A percentile compares a stretch with the other conserved stretches of the same genome.
Conservation (phyloP, 2,888 invertebrate genomes). For the Xiphydria camelus region DNA sequence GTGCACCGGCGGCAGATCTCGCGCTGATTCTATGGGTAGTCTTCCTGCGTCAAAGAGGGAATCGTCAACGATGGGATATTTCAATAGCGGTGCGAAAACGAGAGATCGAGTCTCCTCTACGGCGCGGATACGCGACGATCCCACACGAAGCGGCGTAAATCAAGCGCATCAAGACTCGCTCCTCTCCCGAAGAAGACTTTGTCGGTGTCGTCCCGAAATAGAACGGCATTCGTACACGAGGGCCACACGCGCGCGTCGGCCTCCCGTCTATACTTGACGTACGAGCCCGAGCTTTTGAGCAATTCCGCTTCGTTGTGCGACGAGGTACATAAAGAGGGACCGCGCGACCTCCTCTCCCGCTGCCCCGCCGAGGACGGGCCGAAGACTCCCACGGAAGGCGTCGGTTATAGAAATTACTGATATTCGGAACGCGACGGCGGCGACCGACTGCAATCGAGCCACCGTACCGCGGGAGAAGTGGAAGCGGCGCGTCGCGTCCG, state of each 20-base stretch:
- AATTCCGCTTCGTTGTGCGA: conserved; percentile 49
- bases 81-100: no score
- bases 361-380: not conserved
- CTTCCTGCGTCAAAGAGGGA: no score
- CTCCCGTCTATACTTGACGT: conserved; percentile 50
- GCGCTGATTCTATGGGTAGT: no score
- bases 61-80: no score
- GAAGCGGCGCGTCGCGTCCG: no score
- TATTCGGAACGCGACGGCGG: not conserved
- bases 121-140: no score
- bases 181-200: not conserved
- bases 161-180: not conserved
- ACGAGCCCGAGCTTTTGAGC: conserved; percentile 42
- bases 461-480: no score
- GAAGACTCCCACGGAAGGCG: conserved; percentile 1
- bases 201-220: conserved; percentile 3
- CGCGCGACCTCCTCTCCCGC: conserved; percentile 16
- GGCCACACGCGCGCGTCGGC: conserved; percentile 11
- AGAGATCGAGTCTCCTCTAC: no score
- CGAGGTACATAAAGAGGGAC: conserved; percentile 39
- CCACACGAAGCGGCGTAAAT: no score
- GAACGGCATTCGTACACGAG: not conserved
- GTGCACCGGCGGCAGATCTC: not conserved
- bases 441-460: no score
- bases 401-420: not conserved